Percentiles rank a stretch among this genome's conserved stretches.
Evolutionary conservation across 2,113 vertebrate species (phyloP).

Genomic region (Nycticebus coucang): DNA sequence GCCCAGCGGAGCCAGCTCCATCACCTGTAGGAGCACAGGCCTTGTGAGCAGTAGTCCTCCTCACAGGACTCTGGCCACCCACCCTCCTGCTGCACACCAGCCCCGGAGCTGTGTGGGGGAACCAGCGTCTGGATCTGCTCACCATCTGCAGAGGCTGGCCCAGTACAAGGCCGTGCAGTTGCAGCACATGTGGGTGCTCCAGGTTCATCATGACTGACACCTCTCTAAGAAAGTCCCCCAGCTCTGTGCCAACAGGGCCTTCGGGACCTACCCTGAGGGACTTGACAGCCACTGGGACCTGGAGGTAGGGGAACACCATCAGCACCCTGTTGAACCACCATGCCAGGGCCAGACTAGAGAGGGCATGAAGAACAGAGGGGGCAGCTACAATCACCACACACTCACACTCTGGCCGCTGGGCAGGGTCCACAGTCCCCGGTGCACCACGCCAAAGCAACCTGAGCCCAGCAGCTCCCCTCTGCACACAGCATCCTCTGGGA

Average conservation of each 20-base stretch:
- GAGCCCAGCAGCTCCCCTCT: slow-evolving; percentile 89
- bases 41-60: not conserved
- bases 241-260: slow-evolving; percentile 69
- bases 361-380: not conserved
- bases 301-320: not conserved
- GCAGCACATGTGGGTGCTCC: slow-evolving; percentile 92
- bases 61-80: not conserved
- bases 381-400: not conserved
- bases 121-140: not conserved
- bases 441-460: slow-evolving; percentile 92
- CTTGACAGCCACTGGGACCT: slow-evolving; percentile 92
- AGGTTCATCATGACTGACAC: slow-evolving; percentile 92
- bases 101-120: not conserved
- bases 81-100: not conserved
- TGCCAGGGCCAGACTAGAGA: not conserved
- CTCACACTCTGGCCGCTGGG: slow-evolving; percentile 88
- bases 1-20: slow-evolving; percentile 89
- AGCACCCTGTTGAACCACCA: not conserved
- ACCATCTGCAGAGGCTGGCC: slow-evolving; percentile 94
- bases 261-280: slow-evolving; percentile 86
- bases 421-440: slow-evolving; percentile 89
- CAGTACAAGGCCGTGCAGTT: slow-evolving; percentile 91
- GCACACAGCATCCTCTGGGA: slow-evolving; percentile 89
- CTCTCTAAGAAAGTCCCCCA: slow-evolving; percentile 92
- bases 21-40: slow-evolving; percentile 84